Conservation (phyloP, 2,113 vertebrate genomes). For the Heteronetta atricapilla region DNA sequence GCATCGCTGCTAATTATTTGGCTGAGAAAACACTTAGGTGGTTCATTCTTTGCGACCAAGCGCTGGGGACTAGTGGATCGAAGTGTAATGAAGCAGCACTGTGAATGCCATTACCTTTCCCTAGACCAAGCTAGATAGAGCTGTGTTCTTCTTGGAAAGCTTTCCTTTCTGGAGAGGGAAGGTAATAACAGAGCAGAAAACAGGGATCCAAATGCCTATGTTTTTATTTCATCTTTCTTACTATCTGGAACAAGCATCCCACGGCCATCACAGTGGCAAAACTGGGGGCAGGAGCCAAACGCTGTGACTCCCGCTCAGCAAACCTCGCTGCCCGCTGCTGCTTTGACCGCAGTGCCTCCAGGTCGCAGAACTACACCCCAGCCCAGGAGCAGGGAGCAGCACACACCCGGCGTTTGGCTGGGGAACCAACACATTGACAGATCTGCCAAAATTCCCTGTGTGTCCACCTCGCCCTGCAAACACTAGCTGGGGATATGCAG, state of each 20-base stretch:
- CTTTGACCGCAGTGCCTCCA: background rate
- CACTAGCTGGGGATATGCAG: accelerated
- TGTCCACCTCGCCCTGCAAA: background rate
- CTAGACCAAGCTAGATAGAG: background rate
- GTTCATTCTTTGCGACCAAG: background rate
- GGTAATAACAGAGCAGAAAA: background rate
- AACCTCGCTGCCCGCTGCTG: background rate
- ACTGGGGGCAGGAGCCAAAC: background rate
- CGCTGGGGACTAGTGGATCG: background rate
- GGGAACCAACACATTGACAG: background rate
- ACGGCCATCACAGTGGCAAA: background rate
- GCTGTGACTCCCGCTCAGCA: background rate
- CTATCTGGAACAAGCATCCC: background rate
- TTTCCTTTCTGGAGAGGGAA: background rate
- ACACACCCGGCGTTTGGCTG: accelerated
- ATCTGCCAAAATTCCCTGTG: background rate
- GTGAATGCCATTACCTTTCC: conserved; percentile 20
- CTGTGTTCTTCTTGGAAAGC: background rate
- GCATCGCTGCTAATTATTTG: background rate
- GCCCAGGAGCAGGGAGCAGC: background rate
- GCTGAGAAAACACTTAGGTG: background rate
- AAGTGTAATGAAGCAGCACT: conserved; percentile 21
- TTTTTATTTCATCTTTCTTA: background rate
- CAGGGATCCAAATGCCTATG: background rate
- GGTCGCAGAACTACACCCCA: accelerated